Percentiles rank a stretch among this genome's conserved stretches.
phyloP scores from a whole-genome alignment of 2,888 invertebrate species.

The Stegana nigrithorax region DNA sequence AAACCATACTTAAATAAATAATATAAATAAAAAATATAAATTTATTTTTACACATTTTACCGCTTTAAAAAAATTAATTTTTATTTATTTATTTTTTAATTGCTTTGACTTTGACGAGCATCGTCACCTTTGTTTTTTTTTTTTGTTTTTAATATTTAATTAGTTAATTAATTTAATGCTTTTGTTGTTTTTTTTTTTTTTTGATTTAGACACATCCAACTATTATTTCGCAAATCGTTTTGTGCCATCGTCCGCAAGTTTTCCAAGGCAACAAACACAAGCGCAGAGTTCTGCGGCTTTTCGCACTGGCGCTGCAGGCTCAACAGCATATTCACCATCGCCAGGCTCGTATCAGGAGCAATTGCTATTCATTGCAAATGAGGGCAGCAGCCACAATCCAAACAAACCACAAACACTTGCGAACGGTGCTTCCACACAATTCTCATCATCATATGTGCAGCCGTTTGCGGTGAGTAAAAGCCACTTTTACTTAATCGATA shows the following conservation, averaged over 20 bases:
- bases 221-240: conserved; percentile 67
- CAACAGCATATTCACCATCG: conserved; percentile 41
- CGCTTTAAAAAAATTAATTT: no score
- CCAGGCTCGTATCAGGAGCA: conserved; percentile 67
- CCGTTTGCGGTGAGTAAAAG: conserved; percentile 47
- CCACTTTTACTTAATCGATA: no score
- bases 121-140: not conserved
- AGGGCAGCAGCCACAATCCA: no score
- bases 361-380: conserved; percentile 61
- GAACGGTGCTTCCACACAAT: conserved; percentile 43
- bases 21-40: conserved; percentile 24
- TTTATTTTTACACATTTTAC: not conserved
- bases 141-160: conserved; percentile 3
- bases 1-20: not conserved
- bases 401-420: conserved; percentile 35
- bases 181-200: conserved; percentile 26
- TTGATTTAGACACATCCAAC: conserved; percentile 61
- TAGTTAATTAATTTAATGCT: conserved; percentile 30
- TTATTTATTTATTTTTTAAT: no score
- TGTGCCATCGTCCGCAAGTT: conserved; percentile 64
- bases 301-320: conserved; percentile 28
- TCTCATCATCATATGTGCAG: conserved; percentile 42
- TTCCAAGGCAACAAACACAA: conserved; percentile 52
- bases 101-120: no score
- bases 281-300: conserved; percentile 25